These are phyloP conservation scores for Drosophila dunni DNA, from an alignment of 1,140 invertebrate genomes.

Conservation along the genomic window DNA sequence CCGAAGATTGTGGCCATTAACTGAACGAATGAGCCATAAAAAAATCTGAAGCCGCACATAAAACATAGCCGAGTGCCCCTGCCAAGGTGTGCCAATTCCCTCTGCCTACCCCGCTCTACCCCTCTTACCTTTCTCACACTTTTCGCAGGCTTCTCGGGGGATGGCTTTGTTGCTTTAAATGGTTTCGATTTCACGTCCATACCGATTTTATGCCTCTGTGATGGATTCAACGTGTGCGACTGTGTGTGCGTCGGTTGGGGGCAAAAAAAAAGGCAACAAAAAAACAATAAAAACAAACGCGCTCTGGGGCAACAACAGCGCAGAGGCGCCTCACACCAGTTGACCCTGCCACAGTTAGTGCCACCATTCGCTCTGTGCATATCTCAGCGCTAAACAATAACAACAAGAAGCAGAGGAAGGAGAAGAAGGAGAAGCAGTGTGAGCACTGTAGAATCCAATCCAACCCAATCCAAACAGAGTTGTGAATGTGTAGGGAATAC, in stretches of 20 bases:
- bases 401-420: conserved; percentile 1
- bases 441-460: background rate
- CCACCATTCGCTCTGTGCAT: conserved; percentile 15
- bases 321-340: background rate
- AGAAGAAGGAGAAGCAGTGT: too few relatives aligned
- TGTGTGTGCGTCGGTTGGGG: conserved; percentile 28
- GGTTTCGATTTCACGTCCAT: conserved; percentile 52
- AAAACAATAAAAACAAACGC: conserved; percentile 70
- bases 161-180: conserved; percentile 49
- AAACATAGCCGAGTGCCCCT: conserved; percentile 33
- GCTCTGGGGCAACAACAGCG: conserved; percentile 42
- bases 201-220: conserved; percentile 57
- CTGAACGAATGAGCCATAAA: conserved; percentile 33
- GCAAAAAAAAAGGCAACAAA: conserved; percentile 2
- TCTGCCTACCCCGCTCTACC: background rate
- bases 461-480: conserved; percentile 11
- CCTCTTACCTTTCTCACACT: background rate
- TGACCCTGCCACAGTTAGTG: background rate
- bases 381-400: conserved; percentile 59
- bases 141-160: conserved; percentile 11
- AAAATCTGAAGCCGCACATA: conserved; percentile 51
- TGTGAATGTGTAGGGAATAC: background rate
- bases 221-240: conserved; percentile 51
- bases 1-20: conserved; percentile 30
- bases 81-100: conserved; percentile 25